Percentiles rank a stretch among this genome's conserved stretches.
Conservation (phyloP, 2,113 vertebrate species). For the Aleadryas rufinucha region DNA sequence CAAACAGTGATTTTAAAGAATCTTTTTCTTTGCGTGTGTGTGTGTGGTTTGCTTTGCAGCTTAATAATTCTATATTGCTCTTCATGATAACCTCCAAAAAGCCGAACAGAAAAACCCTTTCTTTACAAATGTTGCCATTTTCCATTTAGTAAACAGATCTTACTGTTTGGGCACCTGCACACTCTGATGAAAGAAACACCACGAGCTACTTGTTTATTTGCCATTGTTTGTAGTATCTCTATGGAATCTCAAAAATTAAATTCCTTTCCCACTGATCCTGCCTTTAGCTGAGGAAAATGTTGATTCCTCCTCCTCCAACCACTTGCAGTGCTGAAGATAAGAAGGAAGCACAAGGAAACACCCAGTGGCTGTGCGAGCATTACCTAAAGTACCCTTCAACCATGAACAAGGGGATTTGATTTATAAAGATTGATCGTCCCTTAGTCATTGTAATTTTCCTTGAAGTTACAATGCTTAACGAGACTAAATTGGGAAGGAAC, state of each 20-base stretch:
- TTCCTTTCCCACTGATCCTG: constrained; percentile 59
- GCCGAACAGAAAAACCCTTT: background rate
- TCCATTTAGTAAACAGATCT: background rate
- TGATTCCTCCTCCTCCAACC: constrained; percentile 20
- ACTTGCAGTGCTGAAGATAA: background rate
- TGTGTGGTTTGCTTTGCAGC: background rate
- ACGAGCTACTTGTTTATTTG: constrained; percentile 42
- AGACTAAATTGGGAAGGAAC: background rate
- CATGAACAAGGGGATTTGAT: background rate
- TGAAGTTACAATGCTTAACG: background rate
- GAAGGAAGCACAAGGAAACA: background rate
- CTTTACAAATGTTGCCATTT: background rate
- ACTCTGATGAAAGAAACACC: background rate
- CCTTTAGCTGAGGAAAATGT: constrained; percentile 26
- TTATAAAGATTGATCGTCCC: background rate
- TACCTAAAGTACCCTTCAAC: background rate
- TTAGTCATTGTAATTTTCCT: background rate
- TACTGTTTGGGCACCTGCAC: constrained; percentile 56
- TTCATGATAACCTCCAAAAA: background rate
- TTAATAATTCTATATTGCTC: background rate
- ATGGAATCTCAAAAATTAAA: constrained; percentile 61
- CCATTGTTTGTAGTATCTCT: constrained; percentile 38
- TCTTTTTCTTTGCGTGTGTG: background rate
- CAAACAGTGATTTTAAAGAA: background rate
- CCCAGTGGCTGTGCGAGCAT: background rate